These are phyloP conservation scores for Phymorhynchus buccinoides DNA, from an alignment of 1,140 invertebrate species.

Conservation along the genomic window DNA sequence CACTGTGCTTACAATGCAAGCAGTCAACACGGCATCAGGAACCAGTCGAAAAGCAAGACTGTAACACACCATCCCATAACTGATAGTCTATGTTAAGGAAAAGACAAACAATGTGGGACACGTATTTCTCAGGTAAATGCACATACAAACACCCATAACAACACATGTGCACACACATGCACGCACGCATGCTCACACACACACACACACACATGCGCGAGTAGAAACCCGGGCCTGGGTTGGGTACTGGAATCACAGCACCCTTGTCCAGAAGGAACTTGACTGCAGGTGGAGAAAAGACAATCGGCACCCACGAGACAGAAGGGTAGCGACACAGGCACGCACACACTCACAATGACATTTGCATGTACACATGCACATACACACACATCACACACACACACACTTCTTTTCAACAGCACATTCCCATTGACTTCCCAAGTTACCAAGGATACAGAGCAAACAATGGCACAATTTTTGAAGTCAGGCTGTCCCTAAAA, in stretches of 20 bases:
- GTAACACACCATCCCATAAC: background rate
- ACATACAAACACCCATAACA: too few species aligned
- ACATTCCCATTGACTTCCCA: background rate
- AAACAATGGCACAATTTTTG: constrained; percentile 43
- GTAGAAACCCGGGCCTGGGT: too few species aligned
- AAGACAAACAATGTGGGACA: background rate
- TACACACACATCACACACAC: background rate
- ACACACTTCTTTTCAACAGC: background rate
- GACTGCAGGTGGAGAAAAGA: too few species aligned
- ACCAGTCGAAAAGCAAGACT: constrained; percentile 18
- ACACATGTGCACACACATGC: too few species aligned
- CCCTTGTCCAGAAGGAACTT: too few species aligned
- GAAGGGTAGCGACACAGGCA: background rate
- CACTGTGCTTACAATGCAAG: constrained; percentile 11
- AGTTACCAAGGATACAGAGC: constrained; percentile 49
- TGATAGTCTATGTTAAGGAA: background rate
- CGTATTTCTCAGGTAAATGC: background rate
- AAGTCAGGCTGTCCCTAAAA: constrained; percentile 37
- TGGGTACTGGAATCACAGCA: too few species aligned
- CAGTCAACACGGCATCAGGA: constrained; percentile 19
- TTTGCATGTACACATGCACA: background rate
- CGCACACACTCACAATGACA: background rate
- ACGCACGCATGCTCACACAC: too few species aligned
- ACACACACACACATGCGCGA: too few species aligned
- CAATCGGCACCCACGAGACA: too few species aligned